These are phyloP conservation scores for Cliona cf. orientalis DNA, from an alignment of 37 sponge, comb jelly and placozoan species.

Conservation along the genomic window DNA sequence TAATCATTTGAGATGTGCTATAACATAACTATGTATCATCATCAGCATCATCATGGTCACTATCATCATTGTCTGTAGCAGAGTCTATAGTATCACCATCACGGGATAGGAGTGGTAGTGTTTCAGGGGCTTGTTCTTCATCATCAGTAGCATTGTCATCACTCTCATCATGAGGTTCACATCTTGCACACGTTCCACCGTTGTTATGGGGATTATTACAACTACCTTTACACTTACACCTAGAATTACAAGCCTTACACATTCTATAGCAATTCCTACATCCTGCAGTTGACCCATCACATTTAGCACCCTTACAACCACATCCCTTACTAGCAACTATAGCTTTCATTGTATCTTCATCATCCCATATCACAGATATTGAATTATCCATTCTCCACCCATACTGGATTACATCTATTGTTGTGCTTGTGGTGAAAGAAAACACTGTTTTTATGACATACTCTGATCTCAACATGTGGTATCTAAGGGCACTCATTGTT, in stretches of 20 bases:
- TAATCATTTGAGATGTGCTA: too few relatives aligned
- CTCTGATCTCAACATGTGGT: background rate
- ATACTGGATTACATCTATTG: too few relatives aligned
- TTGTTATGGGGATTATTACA: background rate
- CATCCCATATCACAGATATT: background rate
- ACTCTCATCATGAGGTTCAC: too few relatives aligned
- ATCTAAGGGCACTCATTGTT: background rate
- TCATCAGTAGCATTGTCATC: too few relatives aligned
- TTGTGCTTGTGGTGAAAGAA: background rate
- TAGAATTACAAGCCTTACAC: background rate
- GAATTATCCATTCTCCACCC: background rate
- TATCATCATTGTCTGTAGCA: too few relatives aligned
- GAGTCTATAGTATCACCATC: too few relatives aligned
- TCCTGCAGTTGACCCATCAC: background rate
- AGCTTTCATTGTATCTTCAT: background rate
- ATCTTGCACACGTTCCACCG: too few relatives aligned
- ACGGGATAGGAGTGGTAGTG: too few relatives aligned
- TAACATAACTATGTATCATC: too few relatives aligned
- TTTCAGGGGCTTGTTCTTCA: too few relatives aligned
- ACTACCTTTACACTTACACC: background rate
- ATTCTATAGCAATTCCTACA: background rate
- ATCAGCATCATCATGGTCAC: too few relatives aligned
- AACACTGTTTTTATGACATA: background rate
- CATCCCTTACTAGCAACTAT: background rate
- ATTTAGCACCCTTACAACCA: background rate